Conservation (phyloP, 2,113 vertebrate species). For the Heterotilapia buettikoferi region DNA sequence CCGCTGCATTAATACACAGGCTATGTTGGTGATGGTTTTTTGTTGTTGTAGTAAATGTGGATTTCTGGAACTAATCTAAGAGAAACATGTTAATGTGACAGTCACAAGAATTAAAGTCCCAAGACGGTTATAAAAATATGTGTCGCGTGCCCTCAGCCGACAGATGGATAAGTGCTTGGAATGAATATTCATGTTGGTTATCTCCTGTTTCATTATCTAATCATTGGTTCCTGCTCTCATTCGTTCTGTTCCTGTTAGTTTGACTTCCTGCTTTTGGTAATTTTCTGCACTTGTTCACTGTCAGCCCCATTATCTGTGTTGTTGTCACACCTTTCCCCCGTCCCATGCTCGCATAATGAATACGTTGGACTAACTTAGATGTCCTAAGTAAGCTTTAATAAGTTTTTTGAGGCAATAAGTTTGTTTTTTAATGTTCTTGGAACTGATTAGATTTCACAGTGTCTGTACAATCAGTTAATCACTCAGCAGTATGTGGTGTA, state of each 20-base stretch:
- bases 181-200: not conserved
- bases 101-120: not conserved
- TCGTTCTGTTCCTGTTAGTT: not conserved
- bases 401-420: rapidly evolving
- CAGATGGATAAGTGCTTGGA: not conserved
- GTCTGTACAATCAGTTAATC: not conserved
- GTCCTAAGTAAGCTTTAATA: not conserved
- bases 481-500: not conserved
- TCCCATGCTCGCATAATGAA: not conserved
- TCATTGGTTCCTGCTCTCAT: not conserved
- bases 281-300: rapidly evolving
- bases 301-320: not conserved
- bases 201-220: not conserved
- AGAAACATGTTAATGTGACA: not conserved
- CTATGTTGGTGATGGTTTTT: not conserved
- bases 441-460: not conserved
- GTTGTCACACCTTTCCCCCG: not conserved
- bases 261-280: not conserved
- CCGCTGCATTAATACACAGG: too few species aligned
- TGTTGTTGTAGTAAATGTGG: not conserved
- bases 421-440: not conserved
- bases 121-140: not conserved
- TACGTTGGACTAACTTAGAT: rapidly evolving
- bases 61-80: not conserved
- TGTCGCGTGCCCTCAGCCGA: rapidly evolving